These are phyloP conservation scores for Gila orcuttii DNA, from an alignment of 2,113 vertebrate species.

Conservation along the genomic window DNA sequence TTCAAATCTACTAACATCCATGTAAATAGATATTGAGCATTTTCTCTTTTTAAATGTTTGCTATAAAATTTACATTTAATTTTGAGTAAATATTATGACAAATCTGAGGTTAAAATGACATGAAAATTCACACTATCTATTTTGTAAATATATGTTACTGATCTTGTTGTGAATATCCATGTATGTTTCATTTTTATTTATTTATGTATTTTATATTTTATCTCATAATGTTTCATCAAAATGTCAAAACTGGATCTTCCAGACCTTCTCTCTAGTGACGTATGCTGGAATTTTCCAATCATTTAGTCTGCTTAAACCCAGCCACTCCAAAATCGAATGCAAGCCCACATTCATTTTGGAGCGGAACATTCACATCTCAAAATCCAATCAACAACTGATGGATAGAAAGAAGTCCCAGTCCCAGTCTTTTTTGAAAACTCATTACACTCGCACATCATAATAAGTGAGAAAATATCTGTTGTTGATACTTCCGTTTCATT, in stretches of 20 bases:
- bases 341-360: not conserved
- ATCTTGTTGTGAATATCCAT: not conserved
- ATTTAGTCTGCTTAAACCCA: not conserved
- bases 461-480: not conserved
- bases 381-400: not conserved
- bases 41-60: not conserved
- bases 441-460: not conserved
- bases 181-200: not conserved
- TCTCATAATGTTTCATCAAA: not conserved
- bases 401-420: not conserved
- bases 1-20: not conserved
- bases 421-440: not conserved
- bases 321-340: not conserved
- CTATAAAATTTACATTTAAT: not conserved
- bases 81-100: not conserved
- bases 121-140: not conserved
- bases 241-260: not conserved
- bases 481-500: not conserved
- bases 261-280: too few relatives aligned
- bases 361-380: not conserved
- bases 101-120: not conserved
- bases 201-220: not conserved
- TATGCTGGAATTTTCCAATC: not conserved
- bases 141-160: not conserved
- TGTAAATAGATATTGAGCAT: not conserved